Base-by-base conservation (phyloP, 2,113 vertebrate genomes). In the Tetrax tetrax region DNA sequence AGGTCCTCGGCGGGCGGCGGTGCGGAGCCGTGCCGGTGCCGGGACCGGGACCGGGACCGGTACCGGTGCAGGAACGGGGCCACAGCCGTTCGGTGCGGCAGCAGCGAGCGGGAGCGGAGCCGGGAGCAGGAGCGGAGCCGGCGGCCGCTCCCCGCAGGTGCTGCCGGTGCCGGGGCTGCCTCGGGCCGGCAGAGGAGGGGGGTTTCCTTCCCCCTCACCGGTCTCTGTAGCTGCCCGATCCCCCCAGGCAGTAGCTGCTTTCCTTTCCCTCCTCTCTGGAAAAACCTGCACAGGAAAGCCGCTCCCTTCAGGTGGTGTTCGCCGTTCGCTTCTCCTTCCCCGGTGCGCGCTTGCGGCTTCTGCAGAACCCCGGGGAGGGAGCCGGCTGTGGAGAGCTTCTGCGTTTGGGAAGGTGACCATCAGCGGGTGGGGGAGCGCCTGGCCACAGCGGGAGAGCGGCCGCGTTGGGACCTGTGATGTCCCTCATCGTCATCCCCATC, bases 371-470 rank as follows among this genome's bases (percentile, higher is more conserved):
- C 24, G 15, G 37, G 7, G 5, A 8, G 6, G 11, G 38, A 28
- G 27, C 7, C 1, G 66, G 31, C 2, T 24, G 16, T 0, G 14
- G 53, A 0, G 61, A 74, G 59, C 59, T 12, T 57, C 5, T 13
- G 14, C 2, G 57, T 8, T 38, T 10, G 4, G 69, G 89, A 28
- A 24, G 50, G 41, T 3, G 76, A 4, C 29, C 14, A 2, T 9
- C n/a, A 1, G 14, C 1, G 25, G 38, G 27, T 69, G 33, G 11
- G 14, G 69, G 38, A 10, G 33, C 5, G 14, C 24, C 56, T 22
- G 48, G 27, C 4, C 64, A 20, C 25, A 8, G 13, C 8, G 11
- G 8, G 10, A 8, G 4, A 81, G 59, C 4, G 8, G 16, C 47
- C 0, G 9, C 24, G 6, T 13, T 8, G 7, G 31, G 43, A 45